Percentiles rank a stretch among this genome's conserved stretches.
Evolutionary conservation across 1,140 invertebrate species (phyloP).

Genomic region (Cotesia chilonis): DNA sequence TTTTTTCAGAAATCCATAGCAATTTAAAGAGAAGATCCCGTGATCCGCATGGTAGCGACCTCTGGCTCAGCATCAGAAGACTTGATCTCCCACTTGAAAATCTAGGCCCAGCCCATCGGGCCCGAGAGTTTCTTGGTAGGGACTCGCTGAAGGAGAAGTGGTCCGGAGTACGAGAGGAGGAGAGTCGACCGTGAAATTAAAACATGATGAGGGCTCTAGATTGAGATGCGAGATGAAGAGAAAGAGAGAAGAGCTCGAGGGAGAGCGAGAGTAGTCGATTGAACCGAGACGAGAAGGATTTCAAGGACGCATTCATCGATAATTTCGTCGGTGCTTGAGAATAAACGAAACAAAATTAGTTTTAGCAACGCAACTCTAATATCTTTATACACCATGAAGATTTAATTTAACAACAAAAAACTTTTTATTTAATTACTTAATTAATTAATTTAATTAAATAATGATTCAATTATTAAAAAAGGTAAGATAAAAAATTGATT

Average conservation of each 20-base stretch:
- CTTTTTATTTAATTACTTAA: too few relatives aligned
- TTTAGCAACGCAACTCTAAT: not conserved
- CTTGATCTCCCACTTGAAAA: slow-evolving; percentile 8
- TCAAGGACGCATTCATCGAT: slow-evolving; percentile 37
- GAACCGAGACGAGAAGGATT: slow-evolving; percentile 19
- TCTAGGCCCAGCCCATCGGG: slow-evolving; percentile 22
- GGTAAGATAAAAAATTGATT: too few relatives aligned
- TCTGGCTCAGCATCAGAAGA: not conserved
- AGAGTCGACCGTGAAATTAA: slow-evolving; percentile 61
- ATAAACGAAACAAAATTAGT: not conserved
- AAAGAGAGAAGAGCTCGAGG: slow-evolving; percentile 34
- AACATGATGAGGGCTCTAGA: slow-evolving; percentile 61
- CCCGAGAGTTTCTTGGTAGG: slow-evolving; percentile 34
- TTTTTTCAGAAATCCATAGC: too few relatives aligned
- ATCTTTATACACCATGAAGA: not conserved
- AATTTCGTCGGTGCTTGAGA: slow-evolving; percentile 11
- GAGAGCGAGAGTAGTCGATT: slow-evolving; percentile 23
- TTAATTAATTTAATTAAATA: too few relatives aligned
- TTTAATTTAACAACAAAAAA: too few relatives aligned
- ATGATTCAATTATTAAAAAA: too few relatives aligned
- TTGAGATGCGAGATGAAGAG: slow-evolving; percentile 54
- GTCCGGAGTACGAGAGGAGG: slow-evolving; percentile 43
- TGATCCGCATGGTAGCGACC: not conserved
- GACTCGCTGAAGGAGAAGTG: slow-evolving; percentile 44
- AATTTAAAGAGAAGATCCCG: not conserved